phyloP scores from a whole-genome alignment of 2,888 invertebrate species.

The Ctenicera cuprea region DNA sequence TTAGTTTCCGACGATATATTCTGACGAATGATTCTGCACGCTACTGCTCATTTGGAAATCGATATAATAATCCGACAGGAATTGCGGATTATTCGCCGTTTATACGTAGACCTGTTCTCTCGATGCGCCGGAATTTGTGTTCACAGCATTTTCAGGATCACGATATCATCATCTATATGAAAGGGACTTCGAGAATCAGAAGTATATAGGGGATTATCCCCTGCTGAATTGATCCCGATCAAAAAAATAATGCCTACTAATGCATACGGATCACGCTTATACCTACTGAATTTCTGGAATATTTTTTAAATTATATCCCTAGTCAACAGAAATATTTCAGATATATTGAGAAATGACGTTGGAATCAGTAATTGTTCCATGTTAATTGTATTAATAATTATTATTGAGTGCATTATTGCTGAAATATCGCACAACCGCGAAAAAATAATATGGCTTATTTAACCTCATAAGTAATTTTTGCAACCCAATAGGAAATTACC shows the following conservation, averaged over 20 bases:
- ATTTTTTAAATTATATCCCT: neutral
- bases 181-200: slow-evolving; percentile 35
- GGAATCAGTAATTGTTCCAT: neutral
- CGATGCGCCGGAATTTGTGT: slow-evolving; percentile 40
- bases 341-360: neutral
- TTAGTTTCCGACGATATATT: slow-evolving; percentile 41
- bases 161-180: slow-evolving; percentile 38
- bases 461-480: too few species aligned
- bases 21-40: slow-evolving; percentile 25
- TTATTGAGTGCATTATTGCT: too few species aligned
- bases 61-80: slow-evolving; percentile 34
- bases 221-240: slow-evolving; percentile 33
- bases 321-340: neutral
- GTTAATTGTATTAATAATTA: too few species aligned
- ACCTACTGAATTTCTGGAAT: slow-evolving; percentile 8
- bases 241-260: slow-evolving; percentile 35
- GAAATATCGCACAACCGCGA: too few species aligned
- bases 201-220: slow-evolving; percentile 29
- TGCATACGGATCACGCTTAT: slow-evolving; percentile 32
- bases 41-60: slow-evolving; percentile 35
- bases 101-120: slow-evolving; percentile 30
- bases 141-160: slow-evolving; percentile 42
- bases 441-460: too few species aligned
- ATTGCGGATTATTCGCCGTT: slow-evolving; percentile 36
- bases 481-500: too few species aligned